A percentile compares a stretch with the other conserved stretches of the same genome.
phyloP scores from a whole-genome alignment of 2,113 vertebrate genomes.

The Turdus rufiventris region DNA sequence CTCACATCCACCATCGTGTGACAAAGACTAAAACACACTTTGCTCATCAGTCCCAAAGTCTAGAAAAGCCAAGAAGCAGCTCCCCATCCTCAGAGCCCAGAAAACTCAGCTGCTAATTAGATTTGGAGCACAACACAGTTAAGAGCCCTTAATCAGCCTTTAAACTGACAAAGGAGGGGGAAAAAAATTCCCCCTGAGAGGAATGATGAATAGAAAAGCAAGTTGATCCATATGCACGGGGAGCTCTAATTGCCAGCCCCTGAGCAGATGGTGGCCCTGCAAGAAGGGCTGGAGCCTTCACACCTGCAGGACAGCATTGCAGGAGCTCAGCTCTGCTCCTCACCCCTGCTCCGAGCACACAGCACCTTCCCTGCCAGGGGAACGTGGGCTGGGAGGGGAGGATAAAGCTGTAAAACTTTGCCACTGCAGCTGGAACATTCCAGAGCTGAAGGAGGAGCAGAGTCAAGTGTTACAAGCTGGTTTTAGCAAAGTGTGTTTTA shows the following conservation, averaged over 20 bases:
- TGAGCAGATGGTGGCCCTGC: constrained; percentile 3
- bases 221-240: background rate
- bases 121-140: background rate
- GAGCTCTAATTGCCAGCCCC: constrained; percentile 12
- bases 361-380: background rate
- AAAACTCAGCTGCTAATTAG: background rate
- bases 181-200: background rate
- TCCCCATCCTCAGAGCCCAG: background rate
- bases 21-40: background rate
- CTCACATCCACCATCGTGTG: background rate
- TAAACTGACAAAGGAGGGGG: background rate
- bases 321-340: background rate
- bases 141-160: background rate
- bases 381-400: background rate
- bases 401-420: background rate
- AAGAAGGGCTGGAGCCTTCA: background rate
- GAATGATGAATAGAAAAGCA: constrained; percentile 10
- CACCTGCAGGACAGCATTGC: constrained; percentile 22
- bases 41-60: background rate
- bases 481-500: background rate
- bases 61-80: background rate
- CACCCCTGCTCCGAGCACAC: background rate
- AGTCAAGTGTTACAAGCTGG: background rate
- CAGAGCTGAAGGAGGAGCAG: background rate
- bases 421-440: background rate